Evolutionary conservation across 2,113 vertebrate genomes (phyloP).

Genomic region (Forbesichthys papilliferus): DNA sequence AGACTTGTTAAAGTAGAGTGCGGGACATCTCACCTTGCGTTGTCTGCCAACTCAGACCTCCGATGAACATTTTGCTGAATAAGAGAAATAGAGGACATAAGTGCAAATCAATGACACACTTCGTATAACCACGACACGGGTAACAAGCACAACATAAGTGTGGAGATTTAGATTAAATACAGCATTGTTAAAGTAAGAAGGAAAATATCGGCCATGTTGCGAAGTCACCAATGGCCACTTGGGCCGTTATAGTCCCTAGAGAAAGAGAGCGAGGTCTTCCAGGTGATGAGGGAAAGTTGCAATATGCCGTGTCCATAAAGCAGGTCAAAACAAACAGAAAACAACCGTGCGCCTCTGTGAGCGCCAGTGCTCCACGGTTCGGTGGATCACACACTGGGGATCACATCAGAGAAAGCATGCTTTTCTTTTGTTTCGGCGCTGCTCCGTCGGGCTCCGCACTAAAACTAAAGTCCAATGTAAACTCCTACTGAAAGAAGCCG

Average conservation of each 20-base stretch:
- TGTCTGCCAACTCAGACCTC: slow-evolving; percentile 94
- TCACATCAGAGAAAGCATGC: slow-evolving; percentile 58
- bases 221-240: slow-evolving; percentile 71
- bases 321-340: slow-evolving; percentile 59
- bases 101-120: slow-evolving; percentile 42
- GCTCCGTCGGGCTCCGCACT: slow-evolving; percentile 61
- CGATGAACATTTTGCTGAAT: slow-evolving; percentile 96
- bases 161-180: slow-evolving; percentile 23
- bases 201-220: slow-evolving; percentile 82
- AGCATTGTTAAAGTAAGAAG: slow-evolving; percentile 70
- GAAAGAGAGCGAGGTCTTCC: slow-evolving; percentile 39
- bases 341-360: slow-evolving; percentile 47
- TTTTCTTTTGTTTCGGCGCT: slow-evolving; percentile 77
- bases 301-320: slow-evolving; percentile 48
- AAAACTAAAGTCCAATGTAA: slow-evolving; percentile 74
- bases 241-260: slow-evolving; percentile 76
- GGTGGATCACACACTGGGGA: slow-evolving; percentile 52
- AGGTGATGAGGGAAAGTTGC: slow-evolving; percentile 69
- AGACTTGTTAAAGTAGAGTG: slow-evolving; percentile 69
- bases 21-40: slow-evolving; percentile 90
- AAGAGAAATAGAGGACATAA: slow-evolving; percentile 72
- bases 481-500: slow-evolving; percentile 35
- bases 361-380: slow-evolving; percentile 38
- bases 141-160: slow-evolving; percentile 8
- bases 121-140: slow-evolving; percentile 29